A percentile compares a stretch with the other conserved stretches of the same genome.
Evolutionary conservation across 2,797 vertebrate genomes (phyloP).

Genomic region (Podarcis lilfordi): DNA sequence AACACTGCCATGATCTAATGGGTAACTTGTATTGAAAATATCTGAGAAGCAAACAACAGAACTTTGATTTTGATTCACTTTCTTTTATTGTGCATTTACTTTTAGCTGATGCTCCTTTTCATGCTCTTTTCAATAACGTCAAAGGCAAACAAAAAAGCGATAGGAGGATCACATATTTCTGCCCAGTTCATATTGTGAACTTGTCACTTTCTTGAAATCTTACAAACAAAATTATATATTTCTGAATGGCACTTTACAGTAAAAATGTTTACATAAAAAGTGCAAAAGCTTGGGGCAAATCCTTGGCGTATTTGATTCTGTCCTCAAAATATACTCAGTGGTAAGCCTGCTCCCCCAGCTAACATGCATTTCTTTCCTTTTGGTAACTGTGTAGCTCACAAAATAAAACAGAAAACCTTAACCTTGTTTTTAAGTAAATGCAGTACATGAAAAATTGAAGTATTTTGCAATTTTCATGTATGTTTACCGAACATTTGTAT

Average conservation of each 20-base stretch:
- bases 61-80: not conserved
- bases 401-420: not conserved
- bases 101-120: not conserved
- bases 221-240: slow-evolving; percentile 2
- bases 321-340: too few relatives aligned
- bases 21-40: not conserved
- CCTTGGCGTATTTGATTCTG: too few relatives aligned
- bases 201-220: not conserved
- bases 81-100: not conserved
- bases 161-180: not conserved
- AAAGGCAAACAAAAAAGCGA: not conserved
- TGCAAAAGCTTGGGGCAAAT: not conserved
- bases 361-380: not conserved
- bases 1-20: slow-evolving; percentile 42
- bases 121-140: slow-evolving; percentile 9
- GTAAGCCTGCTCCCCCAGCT: too few relatives aligned
- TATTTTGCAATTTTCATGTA: not conserved
- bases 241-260: not conserved
- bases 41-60: not conserved
- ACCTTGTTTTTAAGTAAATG: not conserved
- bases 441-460: not conserved
- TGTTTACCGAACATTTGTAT: slow-evolving; percentile 2
- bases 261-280: slow-evolving; percentile 1
- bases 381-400: not conserved
- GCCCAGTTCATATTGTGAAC: not conserved